Evolutionary conservation across 2,888 invertebrate species (phyloP).

Genomic region (Rhagonycha lutea): DNA sequence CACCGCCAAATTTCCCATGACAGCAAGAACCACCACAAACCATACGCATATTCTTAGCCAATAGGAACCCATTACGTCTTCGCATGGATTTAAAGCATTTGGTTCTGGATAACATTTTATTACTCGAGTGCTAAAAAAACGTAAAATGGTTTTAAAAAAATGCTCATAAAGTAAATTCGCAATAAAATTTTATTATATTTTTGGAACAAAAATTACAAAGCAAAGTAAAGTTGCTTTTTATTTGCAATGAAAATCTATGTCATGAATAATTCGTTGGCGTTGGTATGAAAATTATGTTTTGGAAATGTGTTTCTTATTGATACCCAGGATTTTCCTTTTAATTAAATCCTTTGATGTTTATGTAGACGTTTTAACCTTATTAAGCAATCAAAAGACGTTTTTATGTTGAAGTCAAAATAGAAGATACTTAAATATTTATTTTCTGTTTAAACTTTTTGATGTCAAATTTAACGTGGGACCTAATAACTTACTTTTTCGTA

Average conservation of each 20-base stretch:
- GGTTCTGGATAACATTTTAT: conserved; percentile 74
- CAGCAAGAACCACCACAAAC: conserved; percentile 81
- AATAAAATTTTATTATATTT: background rate
- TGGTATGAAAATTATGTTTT: background rate
- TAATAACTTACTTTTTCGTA: conserved; percentile 50
- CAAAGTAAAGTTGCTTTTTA: background rate
- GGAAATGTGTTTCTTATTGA: background rate
- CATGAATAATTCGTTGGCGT: background rate
- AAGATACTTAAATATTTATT: background rate
- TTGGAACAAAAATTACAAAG: background rate
- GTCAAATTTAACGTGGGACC: background rate
- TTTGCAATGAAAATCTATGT: background rate
- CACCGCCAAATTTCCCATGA: conserved; percentile 83
- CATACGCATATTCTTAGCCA: conserved; percentile 83
- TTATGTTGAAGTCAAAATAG: background rate
- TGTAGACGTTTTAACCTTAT: background rate
- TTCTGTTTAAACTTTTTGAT: background rate
- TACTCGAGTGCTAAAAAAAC: conserved; percentile 50
- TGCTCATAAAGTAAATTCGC: background rate
- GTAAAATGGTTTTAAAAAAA: background rate
- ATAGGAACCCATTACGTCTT: conserved; percentile 84
- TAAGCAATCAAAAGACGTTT: background rate
- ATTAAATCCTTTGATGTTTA: background rate
- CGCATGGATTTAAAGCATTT: conserved; percentile 85
- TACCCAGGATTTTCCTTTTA: background rate